Conservation (phyloP, 2,797 vertebrate species). For the Alectoris magna region DNA sequence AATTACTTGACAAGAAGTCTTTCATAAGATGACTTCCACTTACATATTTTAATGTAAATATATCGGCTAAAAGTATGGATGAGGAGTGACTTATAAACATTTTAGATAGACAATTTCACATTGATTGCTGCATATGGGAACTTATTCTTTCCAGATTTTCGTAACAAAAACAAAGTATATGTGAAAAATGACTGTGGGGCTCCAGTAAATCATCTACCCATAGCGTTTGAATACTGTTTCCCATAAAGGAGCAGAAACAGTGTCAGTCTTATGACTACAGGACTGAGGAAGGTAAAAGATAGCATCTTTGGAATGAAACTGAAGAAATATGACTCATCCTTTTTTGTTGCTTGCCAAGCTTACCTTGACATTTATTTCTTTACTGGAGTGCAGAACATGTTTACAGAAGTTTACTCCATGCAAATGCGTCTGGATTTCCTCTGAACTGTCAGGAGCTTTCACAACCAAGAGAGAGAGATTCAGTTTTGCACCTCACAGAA, state of each 20-base stretch:
- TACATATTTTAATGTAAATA: constrained; percentile 3
- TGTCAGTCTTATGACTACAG: constrained; percentile 67
- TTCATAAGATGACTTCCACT: background rate
- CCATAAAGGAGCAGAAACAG: constrained; percentile 81
- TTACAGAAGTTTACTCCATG: constrained; percentile 79
- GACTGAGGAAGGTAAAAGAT: constrained; percentile 80
- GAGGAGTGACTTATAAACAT: constrained; percentile 11
- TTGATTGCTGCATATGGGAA: constrained; percentile 60
- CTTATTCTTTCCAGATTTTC: constrained; percentile 59
- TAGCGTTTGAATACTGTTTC: constrained; percentile 65
- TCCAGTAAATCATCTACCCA: constrained; percentile 31
- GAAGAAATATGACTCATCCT: constrained; percentile 81
- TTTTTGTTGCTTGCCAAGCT: constrained; percentile 78
- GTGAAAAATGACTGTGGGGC: constrained; percentile 64
- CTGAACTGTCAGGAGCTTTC: constrained; percentile 64
- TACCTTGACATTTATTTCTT: constrained; percentile 88
- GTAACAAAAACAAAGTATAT: constrained; percentile 72
- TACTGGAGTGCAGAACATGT: constrained; percentile 73
- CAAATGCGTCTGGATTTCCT: constrained; percentile 86
- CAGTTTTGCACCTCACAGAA: background rate
- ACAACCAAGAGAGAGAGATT: constrained; percentile 11
- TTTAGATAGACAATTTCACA: constrained; percentile 32
- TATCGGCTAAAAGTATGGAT: background rate
- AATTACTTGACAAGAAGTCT: background rate
- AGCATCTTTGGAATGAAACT: constrained; percentile 82